Evolutionary conservation across 2,888 invertebrate genomes (phyloP).

Genomic region (Synergus japonicus): DNA sequence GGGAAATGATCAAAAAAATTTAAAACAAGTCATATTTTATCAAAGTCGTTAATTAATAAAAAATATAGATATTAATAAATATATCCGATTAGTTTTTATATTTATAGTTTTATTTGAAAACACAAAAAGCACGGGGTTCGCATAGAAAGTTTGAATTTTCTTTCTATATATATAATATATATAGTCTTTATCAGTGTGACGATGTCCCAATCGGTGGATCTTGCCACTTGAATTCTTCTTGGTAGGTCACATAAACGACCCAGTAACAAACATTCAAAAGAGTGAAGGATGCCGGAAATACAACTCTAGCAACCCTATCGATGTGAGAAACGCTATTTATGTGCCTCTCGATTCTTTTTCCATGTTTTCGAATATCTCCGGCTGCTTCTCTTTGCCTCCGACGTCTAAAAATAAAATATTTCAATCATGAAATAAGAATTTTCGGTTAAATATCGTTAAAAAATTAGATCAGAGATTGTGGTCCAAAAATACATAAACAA

Average conservation of each 20-base stretch:
- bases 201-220: constrained; percentile 81
- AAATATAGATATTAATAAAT: too few relatives aligned
- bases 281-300: constrained; percentile 92
- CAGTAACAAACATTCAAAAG: constrained; percentile 94
- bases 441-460: too few relatives aligned
- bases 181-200: constrained; percentile 50
- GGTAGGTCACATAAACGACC: constrained; percentile 89
- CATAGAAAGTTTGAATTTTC: neutral
- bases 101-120: constrained; percentile 13
- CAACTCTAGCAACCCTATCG: constrained; percentile 88
- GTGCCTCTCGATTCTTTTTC: constrained; percentile 80
- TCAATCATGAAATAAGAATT: neutral
- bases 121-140: neutral
- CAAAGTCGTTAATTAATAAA: too few relatives aligned
- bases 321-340: constrained; percentile 93
- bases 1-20: too few relatives aligned
- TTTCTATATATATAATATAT: neutral
- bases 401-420: constrained; percentile 75
- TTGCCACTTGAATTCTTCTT: constrained; percentile 87
- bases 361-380: constrained; percentile 70
- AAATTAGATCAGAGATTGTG: neutral
- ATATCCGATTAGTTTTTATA: neutral
- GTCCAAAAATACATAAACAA: too few relatives aligned
- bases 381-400: constrained; percentile 87
- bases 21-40: too few relatives aligned